Conservation (phyloP, 2,888 invertebrate species). For the Philonicus albiceps region DNA sequence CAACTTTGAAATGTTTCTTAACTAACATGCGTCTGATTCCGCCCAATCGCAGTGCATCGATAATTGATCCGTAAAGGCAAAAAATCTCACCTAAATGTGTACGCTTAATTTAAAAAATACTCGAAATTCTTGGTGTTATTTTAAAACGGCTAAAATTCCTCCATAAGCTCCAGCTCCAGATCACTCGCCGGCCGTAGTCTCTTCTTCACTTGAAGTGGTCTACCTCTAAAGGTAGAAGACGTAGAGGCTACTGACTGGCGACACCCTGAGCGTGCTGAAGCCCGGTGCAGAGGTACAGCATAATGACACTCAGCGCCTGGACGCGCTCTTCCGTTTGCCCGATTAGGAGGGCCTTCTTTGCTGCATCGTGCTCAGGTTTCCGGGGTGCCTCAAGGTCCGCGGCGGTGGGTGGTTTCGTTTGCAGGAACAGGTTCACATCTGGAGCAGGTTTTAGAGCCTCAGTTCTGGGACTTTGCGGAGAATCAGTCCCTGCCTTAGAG, state of each 20-base stretch:
- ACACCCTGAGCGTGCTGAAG: conserved; percentile 71
- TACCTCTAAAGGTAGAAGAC: neutral
- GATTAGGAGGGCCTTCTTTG: conserved; percentile 61
- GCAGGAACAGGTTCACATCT: conserved; percentile 45
- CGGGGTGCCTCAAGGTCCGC: conserved; percentile 3
- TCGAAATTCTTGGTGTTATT: neutral
- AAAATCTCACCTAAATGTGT: neutral
- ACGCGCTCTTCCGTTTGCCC: conserved; percentile 83
- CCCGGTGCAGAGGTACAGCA: conserved; percentile 95
- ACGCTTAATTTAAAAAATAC: neutral
- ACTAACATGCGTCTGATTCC: neutral
- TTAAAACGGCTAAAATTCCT: neutral
- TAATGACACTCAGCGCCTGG: conserved; percentile 88
- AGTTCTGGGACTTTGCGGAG: conserved; percentile 30
- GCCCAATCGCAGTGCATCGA: neutral
- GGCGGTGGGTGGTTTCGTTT: conserved; percentile 47
- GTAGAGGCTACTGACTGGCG: conserved; percentile 46
- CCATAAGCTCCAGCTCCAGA: neutral
- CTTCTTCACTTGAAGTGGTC: neutral
- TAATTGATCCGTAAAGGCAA: conserved; percentile 32
- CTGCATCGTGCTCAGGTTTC: conserved; percentile 47
- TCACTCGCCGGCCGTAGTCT: neutral
- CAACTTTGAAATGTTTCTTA: neutral
- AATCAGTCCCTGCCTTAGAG: conserved; percentile 33
- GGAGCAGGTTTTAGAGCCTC: conserved; percentile 25